Evolutionary conservation across 1,140 invertebrate genomes (phyloP), one percentile per base, ranked within the genome.

Genomic region (Caenorhabditis latens): DNA sequence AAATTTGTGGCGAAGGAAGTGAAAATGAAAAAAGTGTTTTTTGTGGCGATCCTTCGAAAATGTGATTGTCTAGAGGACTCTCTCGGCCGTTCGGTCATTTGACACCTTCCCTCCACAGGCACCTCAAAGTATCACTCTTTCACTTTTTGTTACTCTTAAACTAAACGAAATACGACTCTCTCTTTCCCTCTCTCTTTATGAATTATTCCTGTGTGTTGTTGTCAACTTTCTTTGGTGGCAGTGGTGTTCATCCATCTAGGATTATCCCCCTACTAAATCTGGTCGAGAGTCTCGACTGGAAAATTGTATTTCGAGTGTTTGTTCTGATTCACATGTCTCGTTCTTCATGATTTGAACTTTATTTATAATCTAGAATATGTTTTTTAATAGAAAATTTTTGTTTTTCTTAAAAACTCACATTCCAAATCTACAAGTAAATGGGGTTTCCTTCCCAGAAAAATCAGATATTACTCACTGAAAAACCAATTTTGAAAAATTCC

Each of bases 71-170:
- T 58, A 19, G 24, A 24, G 32, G 32, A 46, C 53, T 46, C 71
- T 79, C 46, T 11, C n/a, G 9, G 71, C 71, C 71, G 71, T 79
- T 79, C 71, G 71, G 71, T 79, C 71, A 79, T 79, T 50, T 50
- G 71, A 79, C 71, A 79, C 71, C 71, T 48, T 50, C 32, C 32
- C 2, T 50, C 46, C 71, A 53, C 21, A 79, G 40, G 7, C 21
- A 19, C 21, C 7, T 7, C 71, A 9, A 4, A 9, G 71, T 79
- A 79, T 79, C 71, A 50, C n/a, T 79, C 21, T 79, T 79, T 79
- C 71, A 79, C 43, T 24, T 79, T 79, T 79, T 79, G 71, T 79
- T 50, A 50, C 71, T 79, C 46, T 79, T 79, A 48, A 79, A 50
- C 46, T 79, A 79, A 79, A 79, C 71, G 71, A 50, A 79, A 79